Evolutionary conservation across 1,140 invertebrate genomes (phyloP).

Genomic region (Heliothis subflexa): DNA sequence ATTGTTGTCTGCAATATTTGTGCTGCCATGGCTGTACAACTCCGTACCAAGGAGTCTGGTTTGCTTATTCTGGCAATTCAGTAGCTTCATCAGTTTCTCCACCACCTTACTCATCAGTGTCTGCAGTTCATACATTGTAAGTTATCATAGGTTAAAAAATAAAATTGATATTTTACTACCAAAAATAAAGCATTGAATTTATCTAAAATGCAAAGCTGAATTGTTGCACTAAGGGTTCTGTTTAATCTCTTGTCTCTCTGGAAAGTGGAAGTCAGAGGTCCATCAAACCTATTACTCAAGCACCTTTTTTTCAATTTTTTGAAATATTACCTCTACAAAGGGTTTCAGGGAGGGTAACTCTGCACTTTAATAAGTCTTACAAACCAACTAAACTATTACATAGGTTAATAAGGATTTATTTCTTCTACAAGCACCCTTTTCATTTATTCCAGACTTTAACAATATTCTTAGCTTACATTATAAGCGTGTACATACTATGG

Average conservation of each 20-base stretch:
- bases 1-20: slow-evolving; percentile 75
- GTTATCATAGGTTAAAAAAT: slow-evolving; percentile 24
- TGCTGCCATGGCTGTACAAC: slow-evolving; percentile 81
- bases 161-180: too few relatives aligned
- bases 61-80: slow-evolving; percentile 81
- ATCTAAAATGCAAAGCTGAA: too few relatives aligned
- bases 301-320: neutral
- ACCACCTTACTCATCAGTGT: slow-evolving; percentile 79
- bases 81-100: slow-evolving; percentile 74
- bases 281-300: too few relatives aligned
- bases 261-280: too few relatives aligned
- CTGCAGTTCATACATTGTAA: slow-evolving; percentile 83
- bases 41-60: slow-evolving; percentile 77
- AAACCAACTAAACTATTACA: too few relatives aligned
- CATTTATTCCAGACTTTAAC: slow-evolving; percentile 76
- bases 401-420: neutral
- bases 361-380: too few relatives aligned
- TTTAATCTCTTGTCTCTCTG: too few relatives aligned
- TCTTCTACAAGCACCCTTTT: slow-evolving; percentile 7
- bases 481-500: slow-evolving; percentile 87
- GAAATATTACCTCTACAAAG: too few relatives aligned
- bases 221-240: too few relatives aligned
- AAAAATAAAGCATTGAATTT: too few relatives aligned
- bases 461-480: slow-evolving; percentile 75
- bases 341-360: too few relatives aligned